phyloP scores from a whole-genome alignment of 30 jellyfish, hydroid and myxozoan genomes.

The Hydractinia symbiolongicarpus region DNA sequence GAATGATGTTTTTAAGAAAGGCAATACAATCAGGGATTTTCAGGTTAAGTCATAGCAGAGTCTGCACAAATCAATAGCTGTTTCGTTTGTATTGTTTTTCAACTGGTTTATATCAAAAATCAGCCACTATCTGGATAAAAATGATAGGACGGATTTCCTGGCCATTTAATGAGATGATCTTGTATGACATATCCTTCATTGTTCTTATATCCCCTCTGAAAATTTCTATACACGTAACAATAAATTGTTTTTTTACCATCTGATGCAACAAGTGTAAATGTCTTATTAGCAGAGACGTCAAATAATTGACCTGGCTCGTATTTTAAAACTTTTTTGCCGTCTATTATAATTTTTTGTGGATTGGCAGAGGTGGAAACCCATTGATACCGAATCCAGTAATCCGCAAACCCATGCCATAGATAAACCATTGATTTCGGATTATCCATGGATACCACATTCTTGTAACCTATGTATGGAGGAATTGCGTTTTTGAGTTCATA shows the following conservation, averaged over 20 bases:
- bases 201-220: not conserved
- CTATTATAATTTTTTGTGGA: not conserved
- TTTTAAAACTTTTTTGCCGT: not conserved
- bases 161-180: not conserved
- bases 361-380: not conserved
- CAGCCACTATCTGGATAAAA: not conserved
- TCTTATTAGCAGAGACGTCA: not conserved
- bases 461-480: not conserved
- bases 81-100: no score
- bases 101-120: no score
- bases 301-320: not conserved
- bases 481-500: not conserved
- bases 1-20: no score
- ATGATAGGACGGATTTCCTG: not conserved
- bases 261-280: not conserved
- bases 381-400: not conserved
- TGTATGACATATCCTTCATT: conserved; percentile 3
- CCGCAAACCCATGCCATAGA: not conserved
- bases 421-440: conserved; percentile 8
- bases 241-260: not conserved
- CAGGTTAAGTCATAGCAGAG: no score
- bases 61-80: no score
- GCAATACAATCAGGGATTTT: no score
- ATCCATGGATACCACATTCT: not conserved
- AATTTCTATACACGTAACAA: not conserved